Evolutionary conservation across 2,113 vertebrate genomes (phyloP).

Genomic region (Gadus macrocephalus): DNA sequence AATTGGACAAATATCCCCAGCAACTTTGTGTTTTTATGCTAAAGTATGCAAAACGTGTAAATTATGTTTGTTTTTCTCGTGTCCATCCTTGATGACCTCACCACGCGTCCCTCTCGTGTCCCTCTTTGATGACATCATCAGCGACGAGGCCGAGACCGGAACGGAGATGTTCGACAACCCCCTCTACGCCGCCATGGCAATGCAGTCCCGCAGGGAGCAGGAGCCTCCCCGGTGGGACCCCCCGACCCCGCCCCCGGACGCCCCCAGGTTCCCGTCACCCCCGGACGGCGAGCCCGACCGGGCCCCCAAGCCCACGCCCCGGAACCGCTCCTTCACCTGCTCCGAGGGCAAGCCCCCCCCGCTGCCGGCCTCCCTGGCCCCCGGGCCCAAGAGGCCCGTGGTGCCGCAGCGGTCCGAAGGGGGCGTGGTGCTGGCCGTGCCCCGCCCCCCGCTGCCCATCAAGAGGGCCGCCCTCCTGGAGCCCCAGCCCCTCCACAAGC

Average conservation of each 20-base stretch:
- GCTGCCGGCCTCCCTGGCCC: constrained; percentile 32
- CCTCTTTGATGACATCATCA: constrained; percentile 13
- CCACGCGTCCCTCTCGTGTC: too few species aligned
- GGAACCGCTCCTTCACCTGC: constrained; percentile 84
- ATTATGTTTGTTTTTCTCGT: background rate
- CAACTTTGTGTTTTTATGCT: too few species aligned
- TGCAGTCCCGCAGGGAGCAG: constrained; percentile 73
- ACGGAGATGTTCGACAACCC: constrained; percentile 96
- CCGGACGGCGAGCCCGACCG: constrained; percentile 71
- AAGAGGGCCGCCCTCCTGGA: constrained; percentile 78
- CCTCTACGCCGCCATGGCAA: constrained; percentile 79
- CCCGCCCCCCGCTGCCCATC: constrained; percentile 79
- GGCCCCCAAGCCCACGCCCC: constrained; percentile 71
- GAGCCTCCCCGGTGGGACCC: constrained; percentile 74
- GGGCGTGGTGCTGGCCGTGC: constrained; percentile 47
- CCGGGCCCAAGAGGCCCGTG: constrained; percentile 72
- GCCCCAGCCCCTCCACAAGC: constrained; percentile 66
- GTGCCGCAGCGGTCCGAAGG: constrained; percentile 80
- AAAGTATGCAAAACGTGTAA: too few species aligned
- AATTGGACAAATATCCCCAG: too few species aligned
- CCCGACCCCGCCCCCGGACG: constrained; percentile 52
- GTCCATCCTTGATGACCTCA: constrained; percentile 6
- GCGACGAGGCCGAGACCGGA: constrained; percentile 62
- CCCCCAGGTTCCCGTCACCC: constrained; percentile 55
- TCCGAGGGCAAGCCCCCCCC: constrained; percentile 68